A percentile compares a stretch with the other conserved stretches of the same genome.
Evolutionary conservation across 2,797 vertebrate genomes (phyloP).

Genomic region (Oceanodroma leucorhoa): DNA sequence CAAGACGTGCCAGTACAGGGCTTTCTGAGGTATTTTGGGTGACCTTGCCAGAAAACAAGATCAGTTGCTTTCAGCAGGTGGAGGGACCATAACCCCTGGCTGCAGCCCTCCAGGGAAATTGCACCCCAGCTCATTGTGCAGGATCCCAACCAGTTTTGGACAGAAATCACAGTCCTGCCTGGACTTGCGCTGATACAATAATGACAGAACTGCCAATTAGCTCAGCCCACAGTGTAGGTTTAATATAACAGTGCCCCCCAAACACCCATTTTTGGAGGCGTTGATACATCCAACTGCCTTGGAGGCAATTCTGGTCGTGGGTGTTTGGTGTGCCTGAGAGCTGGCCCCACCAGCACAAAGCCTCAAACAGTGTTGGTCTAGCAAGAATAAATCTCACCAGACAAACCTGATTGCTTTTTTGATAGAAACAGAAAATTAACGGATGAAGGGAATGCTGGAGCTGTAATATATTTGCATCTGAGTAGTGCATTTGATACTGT

Average conservation of each 20-base stretch:
- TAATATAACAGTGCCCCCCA: background rate
- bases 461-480: conserved; percentile 43
- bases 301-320: background rate
- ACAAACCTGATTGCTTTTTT: conserved; percentile 57
- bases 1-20: background rate
- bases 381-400: conserved; percentile 47
- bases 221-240: background rate
- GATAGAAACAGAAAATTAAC: conserved; percentile 54
- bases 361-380: rapidly evolving
- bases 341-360: background rate
- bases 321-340: background rate
- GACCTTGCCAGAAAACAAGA: background rate
- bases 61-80: background rate
- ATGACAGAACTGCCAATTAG: background rate
- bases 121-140: rapidly evolving
- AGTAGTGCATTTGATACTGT: conserved; percentile 34
- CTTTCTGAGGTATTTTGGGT: background rate
- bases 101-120: background rate
- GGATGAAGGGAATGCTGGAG: conserved; percentile 6
- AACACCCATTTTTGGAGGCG: background rate
- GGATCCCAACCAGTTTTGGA: background rate
- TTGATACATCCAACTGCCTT: background rate
- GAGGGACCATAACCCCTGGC: background rate
- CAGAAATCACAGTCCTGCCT: background rate
- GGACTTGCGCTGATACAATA: background rate